Conservation (phyloP, 2,113 vertebrate genomes). For the Engraulis encrasicolus region DNA sequence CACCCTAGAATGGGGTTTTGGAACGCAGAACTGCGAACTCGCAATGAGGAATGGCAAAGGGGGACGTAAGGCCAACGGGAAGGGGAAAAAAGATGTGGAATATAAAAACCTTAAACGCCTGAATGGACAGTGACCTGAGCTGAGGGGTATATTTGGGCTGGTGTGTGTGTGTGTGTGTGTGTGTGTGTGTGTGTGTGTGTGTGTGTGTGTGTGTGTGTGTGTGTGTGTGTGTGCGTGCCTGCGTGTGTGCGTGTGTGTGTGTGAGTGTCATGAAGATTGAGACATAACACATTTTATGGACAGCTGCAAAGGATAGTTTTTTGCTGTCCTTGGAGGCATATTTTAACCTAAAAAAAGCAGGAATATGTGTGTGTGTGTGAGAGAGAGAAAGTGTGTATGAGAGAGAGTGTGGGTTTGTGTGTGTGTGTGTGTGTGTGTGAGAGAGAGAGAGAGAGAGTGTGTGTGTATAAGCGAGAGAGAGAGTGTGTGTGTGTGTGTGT, state of each 20-base stretch:
- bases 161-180: constrained; percentile 32
- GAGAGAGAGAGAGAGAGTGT: no score
- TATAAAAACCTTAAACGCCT: not conserved
- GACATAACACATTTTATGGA: constrained; percentile 5
- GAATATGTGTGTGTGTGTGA: not conserved
- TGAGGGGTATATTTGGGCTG: not conserved
- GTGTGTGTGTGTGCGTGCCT: constrained; percentile 31
- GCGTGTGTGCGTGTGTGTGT: constrained; percentile 34
- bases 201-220: constrained; percentile 1
- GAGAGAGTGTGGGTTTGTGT: not conserved
- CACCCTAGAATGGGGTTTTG: not conserved
- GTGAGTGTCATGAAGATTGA: constrained; percentile 6
- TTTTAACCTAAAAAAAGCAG: not conserved
- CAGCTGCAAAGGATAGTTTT: not conserved
- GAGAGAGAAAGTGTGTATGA: no score
- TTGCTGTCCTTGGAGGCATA: constrained; percentile 1
- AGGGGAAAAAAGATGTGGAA: not conserved
- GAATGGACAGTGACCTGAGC: not conserved
- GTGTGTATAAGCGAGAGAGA: no score
- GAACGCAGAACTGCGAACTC: not conserved
- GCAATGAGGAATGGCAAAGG: not conserved
- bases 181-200: not conserved
- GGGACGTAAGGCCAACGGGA: not conserved
- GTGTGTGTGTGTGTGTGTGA: not conserved
- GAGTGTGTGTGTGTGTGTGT: no score